These are phyloP conservation scores for Pseudotriccus pelzelni DNA, from an alignment of 2,797 vertebrate species.

Conservation along the genomic window DNA sequence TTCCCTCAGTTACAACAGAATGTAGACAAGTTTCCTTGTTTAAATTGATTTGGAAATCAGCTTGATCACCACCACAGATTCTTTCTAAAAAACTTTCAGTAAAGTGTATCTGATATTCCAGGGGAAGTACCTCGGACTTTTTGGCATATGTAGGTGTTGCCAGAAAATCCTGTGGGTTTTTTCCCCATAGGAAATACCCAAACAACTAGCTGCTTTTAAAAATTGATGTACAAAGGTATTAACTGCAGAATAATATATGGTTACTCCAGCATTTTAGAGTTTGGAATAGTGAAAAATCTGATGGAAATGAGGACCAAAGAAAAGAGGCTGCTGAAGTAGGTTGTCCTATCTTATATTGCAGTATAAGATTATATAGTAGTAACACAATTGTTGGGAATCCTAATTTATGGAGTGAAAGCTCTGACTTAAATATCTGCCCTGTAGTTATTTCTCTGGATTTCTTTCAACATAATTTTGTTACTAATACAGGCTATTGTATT, in stretches of 20 bases:
- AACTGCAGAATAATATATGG: not conserved
- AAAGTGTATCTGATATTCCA: not conserved
- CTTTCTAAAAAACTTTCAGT: not conserved
- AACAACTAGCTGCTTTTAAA: not conserved
- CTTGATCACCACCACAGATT: not conserved
- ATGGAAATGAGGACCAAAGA: not conserved
- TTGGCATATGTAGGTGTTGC: not conserved
- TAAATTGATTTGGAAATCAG: not conserved
- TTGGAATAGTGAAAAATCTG: not conserved
- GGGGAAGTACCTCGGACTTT: not conserved
- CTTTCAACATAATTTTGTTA: not conserved
- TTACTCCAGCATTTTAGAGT: not conserved
- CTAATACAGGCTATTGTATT: not conserved
- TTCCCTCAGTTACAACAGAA: not conserved
- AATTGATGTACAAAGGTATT: not conserved
- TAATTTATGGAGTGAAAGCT: not conserved
- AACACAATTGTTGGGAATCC: not conserved
- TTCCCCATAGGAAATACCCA: not conserved
- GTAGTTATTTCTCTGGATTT: not conserved
- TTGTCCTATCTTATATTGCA: not conserved
- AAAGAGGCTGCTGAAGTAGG: not conserved
- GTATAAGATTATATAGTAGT: not conserved
- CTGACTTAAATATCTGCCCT: not conserved
- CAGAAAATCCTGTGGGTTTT: not conserved
- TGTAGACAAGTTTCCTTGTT: not conserved